Evolutionary conservation across 2,888 invertebrate genomes (phyloP).

Genomic region (Charanyca ferruginea): DNA sequence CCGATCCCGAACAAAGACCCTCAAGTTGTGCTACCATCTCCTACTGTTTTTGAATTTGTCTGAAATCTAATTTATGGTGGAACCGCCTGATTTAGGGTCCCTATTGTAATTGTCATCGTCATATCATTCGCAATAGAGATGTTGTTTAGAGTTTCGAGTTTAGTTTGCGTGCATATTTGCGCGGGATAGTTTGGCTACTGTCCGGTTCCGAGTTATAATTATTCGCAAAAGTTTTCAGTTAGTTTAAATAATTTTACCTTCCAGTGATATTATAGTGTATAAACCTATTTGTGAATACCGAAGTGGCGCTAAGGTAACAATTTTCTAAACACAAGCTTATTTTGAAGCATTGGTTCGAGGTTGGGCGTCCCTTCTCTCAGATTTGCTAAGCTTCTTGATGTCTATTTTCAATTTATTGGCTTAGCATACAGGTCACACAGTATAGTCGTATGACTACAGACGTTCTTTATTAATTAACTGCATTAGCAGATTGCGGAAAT

Average conservation of each 20-base stretch:
- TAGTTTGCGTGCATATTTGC: constrained; percentile 79
- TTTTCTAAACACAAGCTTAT: not conserved
- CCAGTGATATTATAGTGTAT: constrained; percentile 23
- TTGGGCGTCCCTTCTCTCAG: constrained; percentile 21
- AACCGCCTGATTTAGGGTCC: constrained; percentile 85
- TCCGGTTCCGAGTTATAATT: constrained; percentile 59
- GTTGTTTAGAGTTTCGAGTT: constrained; percentile 74
- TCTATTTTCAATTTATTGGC: constrained; percentile 54
- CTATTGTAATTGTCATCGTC: constrained; percentile 88
- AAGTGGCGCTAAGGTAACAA: constrained; percentile 7
- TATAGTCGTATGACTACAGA: constrained; percentile 53
- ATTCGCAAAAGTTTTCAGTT: constrained; percentile 55
- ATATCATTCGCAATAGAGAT: constrained; percentile 80
- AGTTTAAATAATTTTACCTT: constrained; percentile 48
- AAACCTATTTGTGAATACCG: constrained; percentile 14
- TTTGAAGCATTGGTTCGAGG: constrained; percentile 2
- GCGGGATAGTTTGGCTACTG: constrained; percentile 69
- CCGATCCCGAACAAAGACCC: constrained; percentile 87
- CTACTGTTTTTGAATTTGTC: constrained; percentile 91
- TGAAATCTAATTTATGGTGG: constrained; percentile 86
- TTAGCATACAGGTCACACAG: constrained; percentile 57
- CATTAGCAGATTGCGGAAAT: constrained; percentile 75
- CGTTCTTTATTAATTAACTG: constrained; percentile 76
- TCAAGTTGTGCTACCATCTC: constrained; percentile 89
- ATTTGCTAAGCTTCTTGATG: constrained; percentile 53